Evolutionary conservation across 2,113 vertebrate species (phyloP).

Genomic region (Rhea pennata): DNA sequence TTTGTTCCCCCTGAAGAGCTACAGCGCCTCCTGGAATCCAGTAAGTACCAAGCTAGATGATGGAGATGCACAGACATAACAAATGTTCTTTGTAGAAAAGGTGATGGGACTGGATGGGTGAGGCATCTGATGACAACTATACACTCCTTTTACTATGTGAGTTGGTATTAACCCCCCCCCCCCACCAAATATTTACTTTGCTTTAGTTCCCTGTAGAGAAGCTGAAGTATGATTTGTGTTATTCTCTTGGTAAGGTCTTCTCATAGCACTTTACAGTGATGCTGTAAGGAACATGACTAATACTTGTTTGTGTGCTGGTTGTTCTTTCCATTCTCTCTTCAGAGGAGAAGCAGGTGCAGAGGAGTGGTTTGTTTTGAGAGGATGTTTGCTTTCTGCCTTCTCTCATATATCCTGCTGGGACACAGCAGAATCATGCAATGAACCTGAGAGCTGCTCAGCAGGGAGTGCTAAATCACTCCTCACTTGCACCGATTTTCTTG

Average conservation of each 20-base stretch:
- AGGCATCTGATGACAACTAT: too few relatives aligned
- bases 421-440: not conserved
- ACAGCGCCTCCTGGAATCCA: constrained; percentile 87
- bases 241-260: not conserved
- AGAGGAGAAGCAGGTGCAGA: not conserved
- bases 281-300: not conserved
- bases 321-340: not conserved
- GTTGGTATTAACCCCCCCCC: not conserved
- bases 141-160: too few relatives aligned
- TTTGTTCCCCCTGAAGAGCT: constrained; percentile 91
- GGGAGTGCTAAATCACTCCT: not conserved
- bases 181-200: not conserved
- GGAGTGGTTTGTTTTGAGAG: not conserved
- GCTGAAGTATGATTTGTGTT: not conserved
- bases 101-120: not conserved
- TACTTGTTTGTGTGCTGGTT: not conserved
- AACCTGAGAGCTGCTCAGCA: not conserved
- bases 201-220: not conserved
- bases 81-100: not conserved
- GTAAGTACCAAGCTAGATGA: constrained; percentile 78
- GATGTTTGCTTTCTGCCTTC: not conserved
- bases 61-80: not conserved
- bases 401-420: not conserved
- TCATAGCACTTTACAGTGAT: not conserved
- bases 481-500: accelerated